Conservation (phyloP, 1,140 invertebrate genomes). For the Hestina assimilis region DNA sequence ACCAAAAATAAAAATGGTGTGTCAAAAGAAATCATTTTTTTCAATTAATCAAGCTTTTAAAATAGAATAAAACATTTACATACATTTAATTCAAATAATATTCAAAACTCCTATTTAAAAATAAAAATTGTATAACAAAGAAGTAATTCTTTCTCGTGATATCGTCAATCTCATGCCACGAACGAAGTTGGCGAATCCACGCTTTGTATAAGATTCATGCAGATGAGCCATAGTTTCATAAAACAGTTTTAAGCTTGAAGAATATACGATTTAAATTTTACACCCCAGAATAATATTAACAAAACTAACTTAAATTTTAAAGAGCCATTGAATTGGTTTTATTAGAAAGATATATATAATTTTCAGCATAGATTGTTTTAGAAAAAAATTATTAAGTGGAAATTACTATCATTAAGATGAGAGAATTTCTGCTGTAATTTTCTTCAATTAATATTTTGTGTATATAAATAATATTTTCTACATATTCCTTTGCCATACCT, state of each 20-base stretch:
- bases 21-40: no score
- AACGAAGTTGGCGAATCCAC: slow-evolving; percentile 11
- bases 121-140: background rate
- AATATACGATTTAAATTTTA: slow-evolving; percentile 17
- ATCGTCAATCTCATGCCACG: slow-evolving; percentile 13
- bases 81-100: background rate
- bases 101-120: background rate
- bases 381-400: no score
- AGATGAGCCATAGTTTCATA: slow-evolving; percentile 15
- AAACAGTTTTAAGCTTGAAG: slow-evolving; percentile 11
- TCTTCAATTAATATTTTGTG: no score
- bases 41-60: background rate
- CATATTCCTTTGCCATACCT: slow-evolving; percentile 9
- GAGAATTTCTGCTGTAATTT: background rate
- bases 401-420: no score
- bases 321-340: no score
- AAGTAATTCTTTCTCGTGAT: background rate
- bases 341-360: no score
- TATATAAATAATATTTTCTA: slow-evolving; percentile 12
- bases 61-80: background rate
- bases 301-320: background rate
- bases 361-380: no score
- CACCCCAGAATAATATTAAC: background rate
- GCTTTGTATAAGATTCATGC: slow-evolving; percentile 16
- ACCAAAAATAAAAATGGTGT: no score